phyloP scores from a whole-genome alignment of 92 coral and sea anemone genomes.

The Desmophyllum pertusum region DNA sequence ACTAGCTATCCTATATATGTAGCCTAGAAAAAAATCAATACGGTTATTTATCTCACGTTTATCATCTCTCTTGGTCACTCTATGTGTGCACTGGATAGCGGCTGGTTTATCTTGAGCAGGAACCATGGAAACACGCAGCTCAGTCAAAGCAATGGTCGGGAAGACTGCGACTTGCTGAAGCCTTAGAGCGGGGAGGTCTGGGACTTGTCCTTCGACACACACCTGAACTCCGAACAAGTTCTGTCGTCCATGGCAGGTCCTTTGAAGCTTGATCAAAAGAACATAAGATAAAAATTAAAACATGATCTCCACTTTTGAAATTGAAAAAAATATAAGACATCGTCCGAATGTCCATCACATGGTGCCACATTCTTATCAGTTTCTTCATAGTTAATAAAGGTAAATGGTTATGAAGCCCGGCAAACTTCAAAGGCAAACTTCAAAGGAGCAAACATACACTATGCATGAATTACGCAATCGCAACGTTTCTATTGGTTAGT shows the following conservation, averaged over 20 bases:
- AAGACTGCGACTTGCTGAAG: slow-evolving; percentile 65
- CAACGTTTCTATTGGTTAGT: too few species aligned
- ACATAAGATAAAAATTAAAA: background rate
- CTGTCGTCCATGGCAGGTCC: slow-evolving; percentile 49
- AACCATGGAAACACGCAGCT: slow-evolving; percentile 23
- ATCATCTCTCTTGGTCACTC: background rate
- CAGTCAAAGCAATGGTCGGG: slow-evolving; percentile 41
- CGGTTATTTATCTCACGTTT: slow-evolving; percentile 13
- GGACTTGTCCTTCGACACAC: slow-evolving; percentile 52
- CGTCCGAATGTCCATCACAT: too few species aligned
- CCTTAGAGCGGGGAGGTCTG: slow-evolving; percentile 52
- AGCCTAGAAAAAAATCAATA: background rate
- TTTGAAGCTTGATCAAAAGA: slow-evolving; percentile 5
- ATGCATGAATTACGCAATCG: too few species aligned
- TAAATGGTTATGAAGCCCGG: too few species aligned
- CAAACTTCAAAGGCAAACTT: too few species aligned
- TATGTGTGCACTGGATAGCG: slow-evolving; percentile 20
- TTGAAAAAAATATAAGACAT: too few species aligned
- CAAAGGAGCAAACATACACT: too few species aligned
- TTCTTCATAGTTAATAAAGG: too few species aligned
- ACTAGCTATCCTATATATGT: background rate
- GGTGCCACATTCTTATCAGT: too few species aligned
- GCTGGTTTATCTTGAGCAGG: slow-evolving; percentile 47
- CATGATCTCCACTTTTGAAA: too few species aligned
- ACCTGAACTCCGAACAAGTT: slow-evolving; percentile 44